Evolutionary conservation across 2,888 invertebrate genomes (phyloP).

Genomic region (Cylindroiulus punctatus): DNA sequence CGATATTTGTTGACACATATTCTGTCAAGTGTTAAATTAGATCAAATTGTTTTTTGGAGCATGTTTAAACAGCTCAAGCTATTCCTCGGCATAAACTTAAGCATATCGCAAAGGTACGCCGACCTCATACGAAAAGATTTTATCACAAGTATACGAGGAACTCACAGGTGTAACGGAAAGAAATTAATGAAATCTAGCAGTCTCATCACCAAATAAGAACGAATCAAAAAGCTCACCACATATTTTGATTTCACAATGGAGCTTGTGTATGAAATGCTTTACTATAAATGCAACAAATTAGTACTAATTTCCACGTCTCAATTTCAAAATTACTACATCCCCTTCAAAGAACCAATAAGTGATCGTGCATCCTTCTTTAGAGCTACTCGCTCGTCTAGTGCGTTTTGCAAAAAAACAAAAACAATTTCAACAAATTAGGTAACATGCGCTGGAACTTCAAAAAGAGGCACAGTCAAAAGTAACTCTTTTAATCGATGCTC

Average conservation of each 20-base stretch:
- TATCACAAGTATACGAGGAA: background rate
- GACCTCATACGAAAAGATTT: background rate
- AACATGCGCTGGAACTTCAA: background rate
- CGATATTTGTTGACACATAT: background rate
- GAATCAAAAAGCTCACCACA: background rate
- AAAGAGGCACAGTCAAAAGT: constrained; percentile 43
- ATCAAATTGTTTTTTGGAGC: background rate
- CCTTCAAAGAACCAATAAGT: background rate
- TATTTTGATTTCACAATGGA: no score
- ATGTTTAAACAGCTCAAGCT: background rate
- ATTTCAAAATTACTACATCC: background rate
- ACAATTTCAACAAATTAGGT: background rate
- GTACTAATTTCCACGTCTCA: background rate
- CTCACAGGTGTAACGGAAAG: background rate
- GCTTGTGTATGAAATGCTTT: background rate
- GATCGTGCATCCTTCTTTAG: background rate
- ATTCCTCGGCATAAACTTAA: background rate
- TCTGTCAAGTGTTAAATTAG: background rate
- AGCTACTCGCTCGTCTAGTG: background rate
- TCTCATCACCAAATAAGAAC: background rate
- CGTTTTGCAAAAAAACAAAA: no score
- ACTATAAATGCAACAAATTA: background rate
- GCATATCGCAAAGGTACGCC: background rate
- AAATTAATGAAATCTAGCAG: background rate
- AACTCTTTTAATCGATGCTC: constrained; percentile 3